Evolutionary conservation across 2,888 invertebrate species (phyloP), one percentile per base, ranked within the genome.

Genomic region (Helleia helle): DNA sequence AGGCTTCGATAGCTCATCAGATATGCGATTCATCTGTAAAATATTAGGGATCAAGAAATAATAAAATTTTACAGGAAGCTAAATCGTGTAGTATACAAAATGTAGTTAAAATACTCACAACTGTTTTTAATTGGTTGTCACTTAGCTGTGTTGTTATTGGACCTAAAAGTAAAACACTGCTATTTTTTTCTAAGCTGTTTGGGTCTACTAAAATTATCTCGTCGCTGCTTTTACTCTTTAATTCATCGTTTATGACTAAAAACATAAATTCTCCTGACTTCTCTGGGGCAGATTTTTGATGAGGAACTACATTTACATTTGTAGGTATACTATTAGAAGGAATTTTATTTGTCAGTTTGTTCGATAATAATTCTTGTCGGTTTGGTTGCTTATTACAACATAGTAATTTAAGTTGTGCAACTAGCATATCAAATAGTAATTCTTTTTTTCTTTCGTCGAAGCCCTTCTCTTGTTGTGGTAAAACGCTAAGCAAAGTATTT

Each of bases 241-340:
- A 65, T 62, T 81, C 83, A 27, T 84, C 83, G 49, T 83, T 83
- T 28, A 83, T 55, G 17, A 84, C 65, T 38, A 84, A 54, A 58
- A 83, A 83, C 62, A 84, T 70, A 37, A 71, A 69, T 58, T 83
- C 77, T 37, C 58, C 50, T 54, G 9, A 51, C 51, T 28, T 47
- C 40, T 18, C 29, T 7, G 26, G 7, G n/a, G 9, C 42, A 37
- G 11, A 18, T 12, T 34, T 36, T 41, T 24, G 7, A 24, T 42
- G 29, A 36, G 38, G 31, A 28, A 36, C 26, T 41, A 36, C 43
- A 13, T 48, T 27, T 45, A 7, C 13, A 37, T 42, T 39, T 50
- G 36, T 43, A 41, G 41, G 22, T 42, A 31, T 40, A n/a, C n/a
- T n/a, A 47, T 43, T 2, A 51, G 47, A 43, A 51, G 46, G 38